phyloP scores from a whole-genome alignment of 2,888 invertebrate genomes.

The Epistrophella euchroma region DNA sequence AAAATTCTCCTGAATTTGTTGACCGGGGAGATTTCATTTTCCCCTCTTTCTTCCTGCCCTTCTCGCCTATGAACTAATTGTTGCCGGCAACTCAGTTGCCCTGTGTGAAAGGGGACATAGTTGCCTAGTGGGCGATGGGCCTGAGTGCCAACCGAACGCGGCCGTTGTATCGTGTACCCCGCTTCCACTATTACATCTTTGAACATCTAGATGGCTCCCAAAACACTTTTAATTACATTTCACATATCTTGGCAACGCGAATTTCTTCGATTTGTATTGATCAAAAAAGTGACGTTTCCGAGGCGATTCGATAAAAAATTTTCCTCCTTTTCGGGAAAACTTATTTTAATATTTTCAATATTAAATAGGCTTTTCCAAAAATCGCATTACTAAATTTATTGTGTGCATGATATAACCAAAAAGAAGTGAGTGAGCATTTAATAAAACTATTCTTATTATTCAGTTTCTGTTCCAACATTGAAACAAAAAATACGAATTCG shows the following conservation, averaged over 20 bases:
- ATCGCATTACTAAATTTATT: slow-evolving; percentile 35
- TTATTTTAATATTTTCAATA: slow-evolving; percentile 68
- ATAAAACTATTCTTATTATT: slow-evolving; percentile 23
- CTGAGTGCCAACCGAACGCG: too few species aligned
- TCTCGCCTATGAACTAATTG: too few species aligned
- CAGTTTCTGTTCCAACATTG: slow-evolving; percentile 10
- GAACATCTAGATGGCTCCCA: slow-evolving; percentile 34
- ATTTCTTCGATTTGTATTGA: slow-evolving; percentile 76
- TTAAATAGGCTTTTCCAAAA: slow-evolving; percentile 65
- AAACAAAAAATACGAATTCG: slow-evolving; percentile 8
- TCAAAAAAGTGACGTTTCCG: slow-evolving; percentile 78
- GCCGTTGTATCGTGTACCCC: not conserved
- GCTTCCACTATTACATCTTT: slow-evolving; percentile 10
- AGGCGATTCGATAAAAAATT: slow-evolving; percentile 68
- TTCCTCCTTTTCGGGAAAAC: slow-evolving; percentile 67
- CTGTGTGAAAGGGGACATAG: too few species aligned
- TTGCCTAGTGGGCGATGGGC: too few species aligned
- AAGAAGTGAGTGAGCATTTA: slow-evolving; percentile 63
- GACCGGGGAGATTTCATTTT: too few species aligned
- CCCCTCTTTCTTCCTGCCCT: too few species aligned
- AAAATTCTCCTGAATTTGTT: too few species aligned
- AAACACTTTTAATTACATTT: not conserved
- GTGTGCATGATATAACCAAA: slow-evolving; percentile 47
- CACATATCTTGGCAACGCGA: slow-evolving; percentile 58
- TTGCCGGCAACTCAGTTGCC: too few species aligned